Evolutionary conservation across 2,888 invertebrate genomes (phyloP).

Genomic region (Calameuta idolon): DNA sequence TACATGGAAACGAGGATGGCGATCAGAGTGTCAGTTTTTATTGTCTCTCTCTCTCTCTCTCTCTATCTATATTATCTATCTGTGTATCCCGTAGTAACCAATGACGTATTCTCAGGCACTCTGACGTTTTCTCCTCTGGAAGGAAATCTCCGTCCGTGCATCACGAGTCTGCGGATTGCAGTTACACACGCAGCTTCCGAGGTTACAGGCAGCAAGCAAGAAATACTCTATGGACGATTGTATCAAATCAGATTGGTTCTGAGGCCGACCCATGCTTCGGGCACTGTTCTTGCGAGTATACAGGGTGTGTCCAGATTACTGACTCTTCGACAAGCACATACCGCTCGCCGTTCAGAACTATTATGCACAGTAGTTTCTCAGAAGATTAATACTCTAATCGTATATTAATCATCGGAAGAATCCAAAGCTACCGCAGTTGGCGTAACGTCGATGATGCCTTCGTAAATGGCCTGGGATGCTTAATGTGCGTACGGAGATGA

Average conservation of each 20-base stretch:
- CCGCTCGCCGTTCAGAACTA: background rate
- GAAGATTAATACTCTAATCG: background rate
- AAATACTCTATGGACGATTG: constrained; percentile 36
- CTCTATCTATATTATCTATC: background rate
- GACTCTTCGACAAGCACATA: background rate
- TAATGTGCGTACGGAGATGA: background rate
- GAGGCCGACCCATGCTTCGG: background rate
- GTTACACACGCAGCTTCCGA: constrained; percentile 28
- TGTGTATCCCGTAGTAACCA: background rate
- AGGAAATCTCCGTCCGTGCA: background rate
- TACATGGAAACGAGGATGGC: background rate
- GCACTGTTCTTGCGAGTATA: background rate
- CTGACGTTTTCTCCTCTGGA: background rate
- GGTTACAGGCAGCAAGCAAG: constrained; percentile 33
- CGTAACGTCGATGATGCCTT: background rate
- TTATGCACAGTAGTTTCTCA: background rate
- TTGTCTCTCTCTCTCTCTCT: background rate
- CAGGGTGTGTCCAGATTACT: background rate
- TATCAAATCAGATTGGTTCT: constrained; percentile 36
- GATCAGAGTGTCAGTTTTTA: background rate
- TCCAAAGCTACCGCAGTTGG: background rate
- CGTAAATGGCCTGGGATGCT: background rate
- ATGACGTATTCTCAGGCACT: background rate
- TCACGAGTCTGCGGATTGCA: background rate
- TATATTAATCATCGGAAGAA: background rate